Percentiles rank a stretch among this genome's conserved stretches.
These are phyloP conservation scores for Drosophila lacicola DNA, from an alignment of 2,888 invertebrate genomes.

Conservation along the genomic window DNA sequence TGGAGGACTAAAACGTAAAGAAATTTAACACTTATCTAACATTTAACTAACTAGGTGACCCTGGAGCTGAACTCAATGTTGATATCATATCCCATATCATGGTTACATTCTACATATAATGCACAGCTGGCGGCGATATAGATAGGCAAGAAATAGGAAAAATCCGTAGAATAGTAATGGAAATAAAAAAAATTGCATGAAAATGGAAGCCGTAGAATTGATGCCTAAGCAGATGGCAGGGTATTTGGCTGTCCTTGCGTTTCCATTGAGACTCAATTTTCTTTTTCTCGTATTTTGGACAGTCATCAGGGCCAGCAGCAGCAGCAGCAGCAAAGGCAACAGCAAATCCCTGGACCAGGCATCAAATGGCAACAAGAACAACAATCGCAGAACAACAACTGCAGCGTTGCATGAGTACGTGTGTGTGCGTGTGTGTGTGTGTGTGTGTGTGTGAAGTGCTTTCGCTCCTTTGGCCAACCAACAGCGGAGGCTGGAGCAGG, in stretches of 20 bases:
- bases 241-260: conserved; percentile 10
- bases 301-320: conserved; percentile 43
- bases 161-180: not conserved
- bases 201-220: not conserved
- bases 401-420: conserved; percentile 44
- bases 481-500: conserved; percentile 24
- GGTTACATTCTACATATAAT: no score
- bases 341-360: conserved; percentile 16
- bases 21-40: no score
- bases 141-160: no score
- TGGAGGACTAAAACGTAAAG: no score
- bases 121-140: no score
- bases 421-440: conserved; percentile 29
- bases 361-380: conserved; percentile 47
- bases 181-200: not conserved
- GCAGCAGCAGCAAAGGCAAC: conserved; percentile 24
- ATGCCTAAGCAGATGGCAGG: conserved; percentile 1
- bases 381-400: conserved; percentile 38
- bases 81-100: no score
- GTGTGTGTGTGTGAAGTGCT: conserved; percentile 31
- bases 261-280: not conserved
- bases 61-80: no score
- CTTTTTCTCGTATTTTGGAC: conserved; percentile 34
- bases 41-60: no score
- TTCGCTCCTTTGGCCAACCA: conserved; percentile 55